Evolutionary conservation across 2,797 vertebrate genomes (phyloP).

Genomic region (Podarcis lilfordi): DNA sequence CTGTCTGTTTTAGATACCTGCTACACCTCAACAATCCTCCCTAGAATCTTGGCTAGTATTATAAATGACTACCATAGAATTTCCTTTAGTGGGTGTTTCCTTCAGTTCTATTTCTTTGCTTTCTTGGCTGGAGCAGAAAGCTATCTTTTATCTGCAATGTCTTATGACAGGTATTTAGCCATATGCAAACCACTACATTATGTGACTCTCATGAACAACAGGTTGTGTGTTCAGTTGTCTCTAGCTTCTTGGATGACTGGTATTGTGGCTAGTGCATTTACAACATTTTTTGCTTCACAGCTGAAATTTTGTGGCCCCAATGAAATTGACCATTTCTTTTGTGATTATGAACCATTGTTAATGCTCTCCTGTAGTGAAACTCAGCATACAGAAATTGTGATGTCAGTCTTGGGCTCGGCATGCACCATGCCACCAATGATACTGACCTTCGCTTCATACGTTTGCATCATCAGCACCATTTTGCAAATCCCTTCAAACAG

Average conservation of each 20-base stretch:
- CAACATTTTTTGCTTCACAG: background rate
- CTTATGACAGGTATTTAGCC: conserved; percentile 50
- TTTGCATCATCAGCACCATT: conserved; percentile 53
- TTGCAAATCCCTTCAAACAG: conserved; percentile 45
- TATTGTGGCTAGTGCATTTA: conserved; percentile 4
- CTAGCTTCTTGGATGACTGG: conserved; percentile 20
- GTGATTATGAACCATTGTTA: conserved; percentile 31
- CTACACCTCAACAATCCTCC: conserved; percentile 50
- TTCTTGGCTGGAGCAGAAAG: conserved; percentile 40
- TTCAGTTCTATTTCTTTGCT: conserved; percentile 55
- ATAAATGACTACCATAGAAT: conserved; percentile 37
- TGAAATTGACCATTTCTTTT: conserved; percentile 37
- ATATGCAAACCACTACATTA: conserved; percentile 51
- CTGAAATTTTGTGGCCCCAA: conserved; percentile 11
- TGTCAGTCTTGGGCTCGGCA: background rate
- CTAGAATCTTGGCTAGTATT: conserved; percentile 46
- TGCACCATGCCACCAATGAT: conserved; percentile 16
- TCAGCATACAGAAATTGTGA: background rate
- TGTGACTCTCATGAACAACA: conserved; percentile 35
- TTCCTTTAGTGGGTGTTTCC: conserved; percentile 37
- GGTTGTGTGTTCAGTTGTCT: conserved; percentile 2
- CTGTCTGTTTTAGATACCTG: conserved; percentile 49
- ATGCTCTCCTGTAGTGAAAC: conserved; percentile 21
- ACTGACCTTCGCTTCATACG: conserved; percentile 42
- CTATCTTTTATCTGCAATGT: conserved; percentile 50